Evolutionary conservation across 2,888 invertebrate species (phyloP).

Genomic region (Trichopoda pennipes): DNA sequence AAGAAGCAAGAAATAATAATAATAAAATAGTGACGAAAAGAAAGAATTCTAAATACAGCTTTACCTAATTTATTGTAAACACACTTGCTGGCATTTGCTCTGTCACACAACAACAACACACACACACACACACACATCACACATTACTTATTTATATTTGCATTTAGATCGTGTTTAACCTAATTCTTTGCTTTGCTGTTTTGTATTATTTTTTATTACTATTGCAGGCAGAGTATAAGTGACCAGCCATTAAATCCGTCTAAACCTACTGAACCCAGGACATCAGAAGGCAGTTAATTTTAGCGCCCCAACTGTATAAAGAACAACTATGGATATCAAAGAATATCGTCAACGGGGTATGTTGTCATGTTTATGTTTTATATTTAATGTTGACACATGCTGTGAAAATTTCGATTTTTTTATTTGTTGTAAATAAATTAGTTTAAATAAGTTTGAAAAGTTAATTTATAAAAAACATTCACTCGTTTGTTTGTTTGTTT

Average conservation of each 20-base stretch:
- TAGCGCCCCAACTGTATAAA: background rate
- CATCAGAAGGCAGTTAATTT: conserved; percentile 19
- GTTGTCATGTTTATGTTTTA: conserved; percentile 75
- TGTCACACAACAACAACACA: background rate
- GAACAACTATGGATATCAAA: conserved; percentile 81
- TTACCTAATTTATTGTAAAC: conserved; percentile 63
- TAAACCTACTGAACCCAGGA: conserved; percentile 52
- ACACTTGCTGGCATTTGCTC: conserved; percentile 16
- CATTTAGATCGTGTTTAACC: conserved; percentile 56
- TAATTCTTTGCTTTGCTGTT: conserved; percentile 47
- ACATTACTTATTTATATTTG: background rate
- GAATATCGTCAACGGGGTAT: conserved; percentile 83
- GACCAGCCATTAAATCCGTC: conserved; percentile 30
- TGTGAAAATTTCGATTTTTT: conserved; percentile 9
- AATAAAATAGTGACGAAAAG: conserved; percentile 24
- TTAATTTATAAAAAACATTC: conserved; percentile 12
- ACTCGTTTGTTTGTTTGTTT: too few relatives aligned
- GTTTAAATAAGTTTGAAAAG: background rate
- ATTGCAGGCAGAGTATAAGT: conserved; percentile 14
- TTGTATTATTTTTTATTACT: conserved; percentile 21
- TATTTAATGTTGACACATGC: conserved; percentile 33
- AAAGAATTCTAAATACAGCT: conserved; percentile 53
- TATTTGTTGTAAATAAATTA: background rate
- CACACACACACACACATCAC: background rate
- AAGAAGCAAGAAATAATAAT: conserved; percentile 20